phyloP scores from a whole-genome alignment of 1,140 invertebrate species.

The Diprion similis region DNA sequence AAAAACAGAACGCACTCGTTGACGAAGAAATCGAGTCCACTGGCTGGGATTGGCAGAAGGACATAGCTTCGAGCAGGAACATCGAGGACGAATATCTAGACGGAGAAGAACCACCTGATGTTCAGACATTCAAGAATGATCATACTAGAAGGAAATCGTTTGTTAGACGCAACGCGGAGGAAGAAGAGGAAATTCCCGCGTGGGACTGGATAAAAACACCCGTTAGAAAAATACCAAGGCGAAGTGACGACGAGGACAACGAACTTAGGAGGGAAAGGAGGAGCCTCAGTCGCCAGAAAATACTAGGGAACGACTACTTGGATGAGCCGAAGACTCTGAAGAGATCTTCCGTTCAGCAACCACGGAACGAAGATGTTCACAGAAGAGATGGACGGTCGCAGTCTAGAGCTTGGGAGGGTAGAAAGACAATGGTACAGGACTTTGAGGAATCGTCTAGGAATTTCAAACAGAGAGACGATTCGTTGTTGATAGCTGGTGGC shows the following conservation, averaged over 20 bases:
- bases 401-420: not conserved
- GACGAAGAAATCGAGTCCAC: constrained; percentile 29
- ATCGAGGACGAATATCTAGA: constrained; percentile 17
- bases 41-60: constrained; percentile 32
- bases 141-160: constrained; percentile 34
- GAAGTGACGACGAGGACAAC: constrained; percentile 26
- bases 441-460: constrained; percentile 8
- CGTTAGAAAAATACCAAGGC: constrained; percentile 20
- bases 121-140: constrained; percentile 25
- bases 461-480: constrained; percentile 23
- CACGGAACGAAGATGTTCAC: constrained; percentile 15
- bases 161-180: constrained; percentile 35
- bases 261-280: constrained; percentile 21
- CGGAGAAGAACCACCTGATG: constrained; percentile 25
- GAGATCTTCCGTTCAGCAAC: not conserved
- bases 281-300: constrained; percentile 17
- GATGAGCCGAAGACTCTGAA: constrained; percentile 29
- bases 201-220: constrained; percentile 17
- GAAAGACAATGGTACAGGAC: not conserved
- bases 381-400: constrained; percentile 29
- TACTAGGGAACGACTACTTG: constrained; percentile 13
- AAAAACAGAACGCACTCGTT: constrained; percentile 25
- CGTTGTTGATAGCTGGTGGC: constrained; percentile 32
- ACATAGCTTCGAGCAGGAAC: constrained; percentile 29
- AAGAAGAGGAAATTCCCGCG: constrained; percentile 26